These are phyloP conservation scores for Drosophila paracracens DNA, from an alignment of 2,888 invertebrate genomes.

Conservation along the genomic window DNA sequence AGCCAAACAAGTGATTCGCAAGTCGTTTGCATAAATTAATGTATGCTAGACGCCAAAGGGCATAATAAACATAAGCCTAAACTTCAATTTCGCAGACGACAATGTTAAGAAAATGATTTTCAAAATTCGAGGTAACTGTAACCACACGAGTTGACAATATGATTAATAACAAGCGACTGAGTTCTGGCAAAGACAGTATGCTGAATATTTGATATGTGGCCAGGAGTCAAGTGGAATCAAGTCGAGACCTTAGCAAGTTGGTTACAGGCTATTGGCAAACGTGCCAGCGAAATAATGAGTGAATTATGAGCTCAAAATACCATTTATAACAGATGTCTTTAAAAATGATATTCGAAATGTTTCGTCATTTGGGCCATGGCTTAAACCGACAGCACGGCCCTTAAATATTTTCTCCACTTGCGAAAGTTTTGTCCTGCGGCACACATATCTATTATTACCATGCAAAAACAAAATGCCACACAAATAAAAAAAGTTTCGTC, in stretches of 20 bases:
- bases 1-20: not conserved
- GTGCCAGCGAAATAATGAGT: slow-evolving; percentile 60
- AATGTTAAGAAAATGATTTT: slow-evolving; percentile 11
- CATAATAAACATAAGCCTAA: not conserved
- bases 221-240: slow-evolving; percentile 9
- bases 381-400: not conserved
- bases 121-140: slow-evolving; percentile 11
- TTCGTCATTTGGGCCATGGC: slow-evolving; percentile 13
- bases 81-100: not conserved
- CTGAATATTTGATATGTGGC: slow-evolving; percentile 15
- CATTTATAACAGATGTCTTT: slow-evolving; percentile 33
- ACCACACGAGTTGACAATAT: slow-evolving; percentile 32
- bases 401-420: not conserved
- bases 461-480: slow-evolving; percentile 6
- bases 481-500: slow-evolving; percentile 45
- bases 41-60: not conserved
- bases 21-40: not conserved
- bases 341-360: slow-evolving; percentile 15
- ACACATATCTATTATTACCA: slow-evolving; percentile 25
- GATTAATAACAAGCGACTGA: slow-evolving; percentile 51
- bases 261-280: slow-evolving; percentile 37
- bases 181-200: not conserved
- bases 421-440: slow-evolving; percentile 28
- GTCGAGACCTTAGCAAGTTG: slow-evolving; percentile 4
- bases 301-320: slow-evolving; percentile 51